Base-by-base conservation (phyloP, 2,888 invertebrate genomes). In the Uloborus plumipes region DNA sequence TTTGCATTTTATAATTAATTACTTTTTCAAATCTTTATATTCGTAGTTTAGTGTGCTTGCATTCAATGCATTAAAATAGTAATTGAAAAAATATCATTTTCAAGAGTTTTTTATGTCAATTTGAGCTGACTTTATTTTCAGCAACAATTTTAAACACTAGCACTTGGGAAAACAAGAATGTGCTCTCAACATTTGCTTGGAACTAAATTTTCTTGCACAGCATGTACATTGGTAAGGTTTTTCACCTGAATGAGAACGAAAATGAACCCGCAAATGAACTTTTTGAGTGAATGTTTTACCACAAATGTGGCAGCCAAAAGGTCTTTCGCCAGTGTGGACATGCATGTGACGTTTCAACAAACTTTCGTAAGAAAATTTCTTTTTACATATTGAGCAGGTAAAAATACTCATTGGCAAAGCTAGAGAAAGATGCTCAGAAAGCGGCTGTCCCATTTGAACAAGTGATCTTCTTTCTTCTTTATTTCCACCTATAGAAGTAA, bases 281-380 rank as follows among this genome's bases (percentile, higher is more conserved):
- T 50, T 71, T 22, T 61, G 58, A 15, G 59, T 71, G 47, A 71
- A 71, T 61, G 49, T 66, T 51, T 22, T 66, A 22, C 66, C 66
- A 66, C 66, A 66, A 15, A 51, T 51, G 20, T 51, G 22, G 22
- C 66, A 66, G 22, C 51, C 47, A 66, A 49, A 66, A 16, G 66
- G 66, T 20, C 51, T 66, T 15, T 66, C 66, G 26, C 66, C 66
- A 26, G 66, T 66, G 22, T 66, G 66, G 7, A 66, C 66, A 66
- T 66, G 51, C 14, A 15, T 22, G 16, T 66, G 66, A 7, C 26
- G 50, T 20, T 26, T 66, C 16, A 66, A 66, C 20, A 51, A 51
- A 66, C 66, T 66, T 22, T 51, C 15, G 22, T 66, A 66, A 20
- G 26, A 51, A 66, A 66, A 66, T 51, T 26, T 22, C 18, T 71